Evolutionary conservation across 2,113 vertebrate species (phyloP).

Genomic region (Cyphomyrus plagiostoma): DNA sequence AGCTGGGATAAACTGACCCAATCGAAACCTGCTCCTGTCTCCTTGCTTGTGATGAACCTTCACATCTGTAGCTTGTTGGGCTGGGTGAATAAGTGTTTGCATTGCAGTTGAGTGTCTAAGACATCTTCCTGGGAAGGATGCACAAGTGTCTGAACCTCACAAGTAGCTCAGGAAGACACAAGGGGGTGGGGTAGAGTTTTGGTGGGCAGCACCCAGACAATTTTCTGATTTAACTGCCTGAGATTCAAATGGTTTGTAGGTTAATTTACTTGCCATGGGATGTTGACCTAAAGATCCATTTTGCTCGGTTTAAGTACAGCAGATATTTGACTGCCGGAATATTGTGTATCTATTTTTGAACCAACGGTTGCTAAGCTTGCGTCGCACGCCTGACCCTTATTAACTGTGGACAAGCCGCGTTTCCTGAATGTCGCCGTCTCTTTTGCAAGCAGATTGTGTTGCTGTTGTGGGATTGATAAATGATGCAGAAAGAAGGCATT

Average conservation of each 20-base stretch:
- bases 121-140: neutral
- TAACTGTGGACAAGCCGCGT: neutral
- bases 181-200: neutral
- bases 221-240: neutral
- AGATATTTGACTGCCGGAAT: neutral
- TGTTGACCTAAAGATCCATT: neutral
- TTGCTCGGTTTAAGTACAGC: neutral
- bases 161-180: neutral
- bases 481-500: constrained; percentile 10
- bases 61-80: neutral
- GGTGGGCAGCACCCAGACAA: neutral
- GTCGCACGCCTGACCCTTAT: neutral
- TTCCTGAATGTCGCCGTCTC: neutral
- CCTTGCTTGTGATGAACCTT: neutral
- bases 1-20: neutral
- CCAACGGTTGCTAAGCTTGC: neutral
- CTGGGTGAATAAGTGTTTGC: neutral
- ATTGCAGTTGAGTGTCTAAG: neutral
- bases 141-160: neutral
- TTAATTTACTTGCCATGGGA: neutral
- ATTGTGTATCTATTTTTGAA: neutral
- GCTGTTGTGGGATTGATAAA: constrained; percentile 5
- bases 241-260: neutral
- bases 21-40: neutral
- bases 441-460: neutral